Percentiles rank a stretch among this genome's conserved stretches.
phyloP scores from a whole-genome alignment of 2,888 invertebrate species.

The Trichogramma evanescens region DNA sequence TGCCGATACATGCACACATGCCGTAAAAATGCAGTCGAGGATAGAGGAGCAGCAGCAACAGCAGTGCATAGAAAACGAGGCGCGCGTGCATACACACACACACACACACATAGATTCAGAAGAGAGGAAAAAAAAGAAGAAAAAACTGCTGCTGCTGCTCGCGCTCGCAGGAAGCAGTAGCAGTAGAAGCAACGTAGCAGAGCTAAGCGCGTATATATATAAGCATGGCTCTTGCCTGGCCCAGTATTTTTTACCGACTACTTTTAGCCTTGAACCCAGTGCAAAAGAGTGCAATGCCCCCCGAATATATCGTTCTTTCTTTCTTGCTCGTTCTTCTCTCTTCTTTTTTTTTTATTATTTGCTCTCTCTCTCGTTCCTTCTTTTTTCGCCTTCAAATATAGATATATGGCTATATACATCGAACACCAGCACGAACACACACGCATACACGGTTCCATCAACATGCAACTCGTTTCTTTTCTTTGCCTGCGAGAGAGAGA shows the following conservation, averaged over 20 bases:
- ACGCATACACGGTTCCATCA: too few relatives aligned
- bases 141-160: neutral
- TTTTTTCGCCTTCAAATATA: slow-evolving; percentile 20
- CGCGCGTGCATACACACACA: neutral
- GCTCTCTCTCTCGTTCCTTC: slow-evolving; percentile 16
- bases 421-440: too few relatives aligned
- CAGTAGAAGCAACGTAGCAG: too few relatives aligned
- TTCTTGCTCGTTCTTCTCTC: slow-evolving; percentile 16
- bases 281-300: slow-evolving; percentile 29
- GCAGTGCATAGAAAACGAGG: neutral
- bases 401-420: slow-evolving; percentile 6
- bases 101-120: neutral
- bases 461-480: too few relatives aligned
- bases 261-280: slow-evolving; percentile 43
- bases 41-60: too few relatives aligned
- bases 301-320: slow-evolving; percentile 22
- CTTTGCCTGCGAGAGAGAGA: too few relatives aligned
- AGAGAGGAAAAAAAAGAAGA: neutral
- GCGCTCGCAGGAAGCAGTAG: neutral
- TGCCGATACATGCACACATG: too few relatives aligned
- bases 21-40: too few relatives aligned
- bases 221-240: slow-evolving; percentile 26
- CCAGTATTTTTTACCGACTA: slow-evolving; percentile 32
- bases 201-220: too few relatives aligned
- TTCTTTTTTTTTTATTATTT: slow-evolving; percentile 11